These are phyloP conservation scores for Netelia inedita DNA, from an alignment of 2,888 invertebrate genomes.

Conservation along the genomic window DNA sequence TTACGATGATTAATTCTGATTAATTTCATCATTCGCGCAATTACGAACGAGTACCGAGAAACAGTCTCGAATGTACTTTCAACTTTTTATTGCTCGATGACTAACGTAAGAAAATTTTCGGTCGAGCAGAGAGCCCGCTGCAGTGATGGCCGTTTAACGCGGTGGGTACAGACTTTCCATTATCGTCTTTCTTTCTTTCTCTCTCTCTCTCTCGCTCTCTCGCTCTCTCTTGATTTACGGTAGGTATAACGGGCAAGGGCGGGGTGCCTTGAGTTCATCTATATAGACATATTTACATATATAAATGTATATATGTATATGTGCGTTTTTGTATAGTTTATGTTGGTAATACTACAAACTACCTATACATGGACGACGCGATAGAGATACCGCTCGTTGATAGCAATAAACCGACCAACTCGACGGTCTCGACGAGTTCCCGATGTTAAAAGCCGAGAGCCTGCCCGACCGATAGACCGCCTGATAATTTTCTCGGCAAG, in stretches of 20 bases:
- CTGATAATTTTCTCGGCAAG: conserved; percentile 54
- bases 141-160: conserved; percentile 48
- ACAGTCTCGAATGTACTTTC: neutral
- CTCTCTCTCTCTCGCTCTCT: neutral
- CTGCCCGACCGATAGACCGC: conserved; percentile 6
- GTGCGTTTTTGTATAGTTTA: neutral
- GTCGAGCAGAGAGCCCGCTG: conserved; percentile 9
- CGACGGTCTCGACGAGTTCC: conserved; percentile 25
- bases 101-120: conserved; percentile 37
- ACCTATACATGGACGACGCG: neutral
- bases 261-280: neutral
- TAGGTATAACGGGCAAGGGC: neutral
- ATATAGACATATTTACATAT: neutral
- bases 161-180: conserved; percentile 57
- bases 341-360: conserved; percentile 1
- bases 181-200: conserved; percentile 48
- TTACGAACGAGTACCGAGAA: conserved; percentile 38
- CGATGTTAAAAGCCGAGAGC: conserved; percentile 21
- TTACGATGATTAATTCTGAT: neutral
- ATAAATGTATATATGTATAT: neutral
- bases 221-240: neutral
- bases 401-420: conserved; percentile 36
- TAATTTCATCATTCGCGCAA: conserved; percentile 23
- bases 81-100: conserved; percentile 22
- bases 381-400: conserved; percentile 34